A percentile compares a stretch with the other conserved stretches of the same genome.
Conservation (phyloP, 2,113 vertebrate genomes). For the Pelusios castaneus region DNA sequence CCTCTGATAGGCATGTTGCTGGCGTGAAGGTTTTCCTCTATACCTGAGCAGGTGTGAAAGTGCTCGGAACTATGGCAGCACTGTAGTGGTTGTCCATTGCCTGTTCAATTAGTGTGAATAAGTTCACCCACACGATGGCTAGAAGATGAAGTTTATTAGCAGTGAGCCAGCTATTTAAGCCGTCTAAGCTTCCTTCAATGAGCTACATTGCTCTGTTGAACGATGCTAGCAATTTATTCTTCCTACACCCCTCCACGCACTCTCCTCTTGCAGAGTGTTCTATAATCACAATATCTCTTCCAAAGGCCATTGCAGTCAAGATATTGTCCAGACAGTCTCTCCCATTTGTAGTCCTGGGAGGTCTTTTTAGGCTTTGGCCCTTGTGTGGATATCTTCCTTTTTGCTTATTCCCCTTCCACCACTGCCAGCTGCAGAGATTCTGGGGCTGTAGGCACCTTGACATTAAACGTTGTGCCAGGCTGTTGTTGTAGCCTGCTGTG, state of each 20-base stretch:
- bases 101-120: conserved; percentile 73
- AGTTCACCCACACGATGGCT: conserved; percentile 60
- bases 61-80: conserved; percentile 17
- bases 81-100: conserved; percentile 52
- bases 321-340: too few species aligned
- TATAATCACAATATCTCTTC: not conserved
- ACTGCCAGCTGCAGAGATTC: too few species aligned
- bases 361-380: too few species aligned
- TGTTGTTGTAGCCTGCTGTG: too few species aligned
- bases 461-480: too few species aligned
- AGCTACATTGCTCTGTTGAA: conserved; percentile 64
- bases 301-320: not conserved
- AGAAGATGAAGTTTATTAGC: conserved; percentile 65
- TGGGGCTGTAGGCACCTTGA: too few species aligned
- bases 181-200: conserved; percentile 64
- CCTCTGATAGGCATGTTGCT: not conserved
- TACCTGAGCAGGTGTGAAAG: conserved; percentile 38
- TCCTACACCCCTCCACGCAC: not conserved
- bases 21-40: not conserved
- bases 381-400: too few species aligned
- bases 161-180: conserved; percentile 53
- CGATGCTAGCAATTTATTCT: conserved; percentile 50
- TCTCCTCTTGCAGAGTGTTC: conserved; percentile 38
- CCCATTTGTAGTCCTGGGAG: too few species aligned
- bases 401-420: too few species aligned